These are phyloP conservation scores for Pygathrix nemaeus DNA, from an alignment of 2,113 vertebrate genomes.

Conservation along the genomic window DNA sequence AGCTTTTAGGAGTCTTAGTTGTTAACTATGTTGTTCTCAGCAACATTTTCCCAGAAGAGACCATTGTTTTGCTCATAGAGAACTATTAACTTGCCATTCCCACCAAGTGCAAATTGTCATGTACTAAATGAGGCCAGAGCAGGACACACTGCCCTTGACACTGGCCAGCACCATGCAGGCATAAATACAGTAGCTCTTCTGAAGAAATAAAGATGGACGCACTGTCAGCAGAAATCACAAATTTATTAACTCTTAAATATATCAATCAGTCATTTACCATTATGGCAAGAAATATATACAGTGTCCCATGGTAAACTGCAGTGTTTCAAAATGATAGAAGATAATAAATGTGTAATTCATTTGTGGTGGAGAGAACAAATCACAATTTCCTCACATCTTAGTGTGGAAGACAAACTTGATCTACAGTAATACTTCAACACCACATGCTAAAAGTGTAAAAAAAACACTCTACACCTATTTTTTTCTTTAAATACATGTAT, in stretches of 20 bases:
- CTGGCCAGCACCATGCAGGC: too few relatives aligned
- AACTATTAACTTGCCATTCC: neutral
- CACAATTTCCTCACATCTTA: conserved; percentile 82
- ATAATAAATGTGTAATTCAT: conserved; percentile 78
- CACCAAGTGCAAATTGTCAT: neutral
- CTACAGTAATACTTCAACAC: conserved; percentile 85
- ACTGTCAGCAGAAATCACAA: conserved; percentile 92
- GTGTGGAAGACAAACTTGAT: conserved; percentile 87
- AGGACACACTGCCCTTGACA: neutral
- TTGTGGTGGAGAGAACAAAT: conserved; percentile 84
- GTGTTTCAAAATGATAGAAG: conserved; percentile 86
- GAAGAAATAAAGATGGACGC: conserved; percentile 73
- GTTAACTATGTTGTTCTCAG: neutral
- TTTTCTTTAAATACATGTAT: conserved; percentile 84
- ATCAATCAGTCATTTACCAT: conserved; percentile 89
- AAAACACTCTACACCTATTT: conserved; percentile 80
- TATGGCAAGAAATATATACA: conserved; percentile 90
- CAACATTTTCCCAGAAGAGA: neutral
- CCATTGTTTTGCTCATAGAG: neutral
- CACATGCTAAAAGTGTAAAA: conserved; percentile 86
- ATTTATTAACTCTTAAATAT: conserved; percentile 94
- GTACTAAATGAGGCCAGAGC: neutral
- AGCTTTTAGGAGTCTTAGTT: neutral
- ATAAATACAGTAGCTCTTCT: neutral
- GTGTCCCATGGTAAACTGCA: conserved; percentile 88